These are phyloP conservation scores for Triplophysa bombifrons DNA, from an alignment of 2,797 vertebrate species.

Conservation along the genomic window DNA sequence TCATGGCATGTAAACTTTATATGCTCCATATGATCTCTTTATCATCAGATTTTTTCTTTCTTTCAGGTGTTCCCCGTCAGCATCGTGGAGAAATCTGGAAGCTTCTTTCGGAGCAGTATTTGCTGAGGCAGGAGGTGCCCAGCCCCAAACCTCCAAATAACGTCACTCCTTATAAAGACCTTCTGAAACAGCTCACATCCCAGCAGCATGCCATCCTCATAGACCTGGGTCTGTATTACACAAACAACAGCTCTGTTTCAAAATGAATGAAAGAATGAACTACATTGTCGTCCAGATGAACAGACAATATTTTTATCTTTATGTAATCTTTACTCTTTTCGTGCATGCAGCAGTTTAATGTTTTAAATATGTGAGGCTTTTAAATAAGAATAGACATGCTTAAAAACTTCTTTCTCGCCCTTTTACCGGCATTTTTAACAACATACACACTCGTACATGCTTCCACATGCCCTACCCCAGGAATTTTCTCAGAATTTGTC, in stretches of 20 bases:
- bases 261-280: not conserved
- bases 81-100: constrained; percentile 98
- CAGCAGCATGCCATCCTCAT: constrained; percentile 98
- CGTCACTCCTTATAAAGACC: constrained; percentile 89
- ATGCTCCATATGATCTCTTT: not conserved
- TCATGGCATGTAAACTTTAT: constrained; percentile 20
- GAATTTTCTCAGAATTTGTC: constrained; percentile 4
- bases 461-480: constrained; percentile 12
- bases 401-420: not conserved
- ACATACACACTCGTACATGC: constrained; percentile 1
- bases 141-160: constrained; percentile 78
- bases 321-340: no score
- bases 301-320: no score
- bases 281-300: no score
- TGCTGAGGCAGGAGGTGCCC: constrained; percentile 83
- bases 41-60: not conserved
- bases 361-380: not conserved
- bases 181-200: constrained; percentile 92
- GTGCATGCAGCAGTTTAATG: no score
- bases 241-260: not conserved
- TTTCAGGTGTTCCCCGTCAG: constrained; percentile 89
- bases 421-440: not conserved
- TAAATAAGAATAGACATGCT: not conserved
- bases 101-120: constrained; percentile 91
- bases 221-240: constrained; percentile 85